These are phyloP conservation scores for Lutjanus erythropterus DNA, from an alignment of 2,113 vertebrate genomes.

Conservation along the genomic window DNA sequence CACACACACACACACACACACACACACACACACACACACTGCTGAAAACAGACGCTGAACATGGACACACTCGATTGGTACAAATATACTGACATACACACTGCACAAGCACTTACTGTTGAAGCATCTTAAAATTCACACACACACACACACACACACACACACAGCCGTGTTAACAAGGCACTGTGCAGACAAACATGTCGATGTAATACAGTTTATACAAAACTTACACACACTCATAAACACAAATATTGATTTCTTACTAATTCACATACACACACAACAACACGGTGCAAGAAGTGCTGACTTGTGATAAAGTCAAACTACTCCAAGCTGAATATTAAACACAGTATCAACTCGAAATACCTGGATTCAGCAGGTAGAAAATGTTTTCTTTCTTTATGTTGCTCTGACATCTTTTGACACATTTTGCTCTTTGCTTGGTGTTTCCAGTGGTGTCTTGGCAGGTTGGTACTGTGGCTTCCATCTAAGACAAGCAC, in stretches of 20 bases:
- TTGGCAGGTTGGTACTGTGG: background rate
- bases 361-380: background rate
- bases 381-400: background rate
- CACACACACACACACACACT: constrained; percentile 38
- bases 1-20: constrained; percentile 43
- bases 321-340: constrained; percentile 15
- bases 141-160: no score
- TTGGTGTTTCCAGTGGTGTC: background rate
- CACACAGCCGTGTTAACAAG: background rate
- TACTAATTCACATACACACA: constrained; percentile 2
- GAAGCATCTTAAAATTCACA: background rate
- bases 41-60: constrained; percentile 28
- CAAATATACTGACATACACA: constrained; percentile 8
- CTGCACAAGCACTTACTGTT: background rate
- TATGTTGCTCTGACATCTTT: background rate
- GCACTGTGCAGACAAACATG: background rate
- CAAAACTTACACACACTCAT: background rate
- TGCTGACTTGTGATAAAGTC: constrained; percentile 21
- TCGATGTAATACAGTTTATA: background rate
- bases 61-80: constrained; percentile 9
- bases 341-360: background rate
- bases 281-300: background rate
- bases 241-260: background rate
- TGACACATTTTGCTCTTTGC: background rate
- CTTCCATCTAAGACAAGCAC: background rate